phyloP scores from a whole-genome alignment of 2,113 vertebrate genomes.

The Neodon shergylaensis region DNA sequence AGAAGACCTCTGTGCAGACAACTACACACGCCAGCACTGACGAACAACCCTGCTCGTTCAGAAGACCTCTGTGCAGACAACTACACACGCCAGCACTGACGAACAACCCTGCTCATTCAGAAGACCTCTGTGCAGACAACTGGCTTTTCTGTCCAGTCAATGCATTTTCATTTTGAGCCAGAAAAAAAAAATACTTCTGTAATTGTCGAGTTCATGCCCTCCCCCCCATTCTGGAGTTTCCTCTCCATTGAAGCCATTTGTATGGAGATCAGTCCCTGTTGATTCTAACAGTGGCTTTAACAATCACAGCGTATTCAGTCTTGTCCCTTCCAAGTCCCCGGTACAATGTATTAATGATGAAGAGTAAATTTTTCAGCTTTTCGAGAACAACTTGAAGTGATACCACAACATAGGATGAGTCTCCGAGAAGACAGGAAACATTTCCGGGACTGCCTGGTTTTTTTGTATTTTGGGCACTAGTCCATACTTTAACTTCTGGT shows the following conservation, averaged over 20 bases:
- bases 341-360: constrained; percentile 11
- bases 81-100: not conserved
- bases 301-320: constrained; percentile 23
- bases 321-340: constrained; percentile 18
- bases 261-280: not conserved
- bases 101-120: not conserved
- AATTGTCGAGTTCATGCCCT: not conserved
- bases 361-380: constrained; percentile 1
- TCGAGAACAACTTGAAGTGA: constrained; percentile 41
- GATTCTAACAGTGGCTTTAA: not conserved
- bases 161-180: not conserved
- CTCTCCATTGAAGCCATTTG: not conserved
- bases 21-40: no score
- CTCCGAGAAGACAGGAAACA: not conserved
- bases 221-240: not conserved
- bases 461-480: not conserved
- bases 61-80: not conserved
- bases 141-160: not conserved
- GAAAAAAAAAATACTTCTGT: constrained; percentile 11
- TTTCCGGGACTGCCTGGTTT: not conserved
- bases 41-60: no score
- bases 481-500: not conserved
- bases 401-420: not conserved
- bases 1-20: not conserved
- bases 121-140: not conserved